These are phyloP conservation scores for Troilus luridus DNA, from an alignment of 2,888 invertebrate species.

Conservation along the genomic window DNA sequence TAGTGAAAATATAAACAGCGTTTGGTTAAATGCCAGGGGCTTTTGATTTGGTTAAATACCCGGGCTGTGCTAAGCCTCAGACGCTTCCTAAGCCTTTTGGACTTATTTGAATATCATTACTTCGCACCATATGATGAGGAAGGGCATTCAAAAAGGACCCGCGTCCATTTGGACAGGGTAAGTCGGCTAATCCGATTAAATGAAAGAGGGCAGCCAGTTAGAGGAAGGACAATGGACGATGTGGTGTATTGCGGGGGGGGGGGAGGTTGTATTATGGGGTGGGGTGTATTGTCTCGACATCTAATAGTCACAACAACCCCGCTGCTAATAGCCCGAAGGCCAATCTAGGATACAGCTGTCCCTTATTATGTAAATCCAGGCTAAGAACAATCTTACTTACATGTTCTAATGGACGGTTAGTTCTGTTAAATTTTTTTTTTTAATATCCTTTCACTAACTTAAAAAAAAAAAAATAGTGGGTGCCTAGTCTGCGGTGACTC, in stretches of 20 bases:
- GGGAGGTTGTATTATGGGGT: background rate
- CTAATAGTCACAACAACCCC: background rate
- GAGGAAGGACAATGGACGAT: background rate
- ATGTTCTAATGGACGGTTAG: background rate
- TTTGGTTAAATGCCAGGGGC: too few relatives aligned
- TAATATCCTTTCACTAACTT: too few relatives aligned
- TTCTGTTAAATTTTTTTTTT: too few relatives aligned
- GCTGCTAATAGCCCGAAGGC: background rate
- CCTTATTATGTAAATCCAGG: background rate
- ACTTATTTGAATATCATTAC: background rate
- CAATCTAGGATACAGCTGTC: background rate
- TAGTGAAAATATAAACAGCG: background rate
- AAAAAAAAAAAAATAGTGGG: too few relatives aligned
- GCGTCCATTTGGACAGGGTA: background rate
- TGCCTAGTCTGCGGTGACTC: too few relatives aligned
- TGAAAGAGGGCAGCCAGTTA: background rate
- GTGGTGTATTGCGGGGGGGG: background rate
- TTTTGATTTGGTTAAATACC: background rate
- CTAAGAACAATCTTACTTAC: background rate
- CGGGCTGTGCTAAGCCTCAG: background rate
- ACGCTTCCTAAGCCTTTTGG: background rate
- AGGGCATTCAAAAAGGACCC: background rate
- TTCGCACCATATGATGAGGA: background rate
- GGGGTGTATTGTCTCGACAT: background rate
- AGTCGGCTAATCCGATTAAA: constrained; percentile 12